Base-by-base conservation (phyloP, 2,113 vertebrate genomes). In the Lamprologus callipterus region DNA sequence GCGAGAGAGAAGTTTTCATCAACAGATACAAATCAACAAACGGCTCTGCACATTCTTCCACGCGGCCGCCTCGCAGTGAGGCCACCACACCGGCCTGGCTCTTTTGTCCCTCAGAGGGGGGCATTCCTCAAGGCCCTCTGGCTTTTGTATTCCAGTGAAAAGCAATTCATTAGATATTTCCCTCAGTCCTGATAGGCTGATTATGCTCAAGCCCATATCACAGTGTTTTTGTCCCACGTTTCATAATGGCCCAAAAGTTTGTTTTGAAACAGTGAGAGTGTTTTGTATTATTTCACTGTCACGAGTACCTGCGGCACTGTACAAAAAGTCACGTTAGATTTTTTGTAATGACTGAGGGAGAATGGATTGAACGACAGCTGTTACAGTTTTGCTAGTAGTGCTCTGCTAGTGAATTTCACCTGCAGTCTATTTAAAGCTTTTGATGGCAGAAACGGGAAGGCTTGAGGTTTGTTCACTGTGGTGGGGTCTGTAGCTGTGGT, bases 111-210 rank as follows among this genome's bases (percentile, higher is more conserved):
- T 83, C 31, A 28, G 75, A 80, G 68, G 65, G 84, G 80, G 82
- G 83, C 87, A 92, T 95, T 96, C 93, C 93, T 94, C 55, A 82
- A 92, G 88, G 88, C 73, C 70, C 86, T 90, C 85, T 83, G 65
- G 88, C 84, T 90, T 94, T 91, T 92, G 84, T 93, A 53, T 85
- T 57, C 10, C 17, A 4, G 87, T 95, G 90, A 96, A 95, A 96
- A 54, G 88, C 85, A 91, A 85, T 94, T 93, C 79, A 90, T 93
- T 90, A 37, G 51, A 86, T 89, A 81, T 86, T 90, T 89, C 35
- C 86, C 82, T 86, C 82, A 83, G 65, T 86, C 42, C 35, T 84
- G 37, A 81, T 87, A 51, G 85, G 60, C 88, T 80, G 85, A 70
- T 87, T 75, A 26, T 68, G 9, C 35, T 84, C 65, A 83, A 73